phyloP scores from a whole-genome alignment of 2,888 invertebrate genomes.

The Caenorhabditis wallacei region DNA sequence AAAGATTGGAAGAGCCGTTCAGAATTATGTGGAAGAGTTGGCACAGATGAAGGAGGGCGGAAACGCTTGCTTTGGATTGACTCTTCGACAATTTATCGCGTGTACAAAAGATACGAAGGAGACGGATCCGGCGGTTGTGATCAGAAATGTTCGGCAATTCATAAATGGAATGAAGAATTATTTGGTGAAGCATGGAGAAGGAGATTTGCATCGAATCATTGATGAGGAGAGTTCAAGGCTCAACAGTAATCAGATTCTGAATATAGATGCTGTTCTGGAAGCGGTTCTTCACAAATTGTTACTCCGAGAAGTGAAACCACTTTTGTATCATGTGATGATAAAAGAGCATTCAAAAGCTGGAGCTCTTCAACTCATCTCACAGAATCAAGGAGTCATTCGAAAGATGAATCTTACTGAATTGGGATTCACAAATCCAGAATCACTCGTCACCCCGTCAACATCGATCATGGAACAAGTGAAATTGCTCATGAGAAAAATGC shows the following conservation, averaged over 20 bases:
- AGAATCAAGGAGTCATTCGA: constrained; percentile 84
- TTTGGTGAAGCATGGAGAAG: constrained; percentile 95
- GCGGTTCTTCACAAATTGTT: constrained; percentile 95
- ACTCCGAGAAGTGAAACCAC: constrained; percentile 84
- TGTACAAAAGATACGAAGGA: constrained; percentile 80
- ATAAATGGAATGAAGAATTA: constrained; percentile 99
- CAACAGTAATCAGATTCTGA: constrained; percentile 93
- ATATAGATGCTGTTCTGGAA: constrained; percentile 95
- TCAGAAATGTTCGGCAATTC: constrained; percentile 86
- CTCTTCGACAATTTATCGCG: constrained; percentile 77
- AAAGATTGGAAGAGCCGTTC: constrained; percentile 70
- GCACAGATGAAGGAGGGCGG: constrained; percentile 67
- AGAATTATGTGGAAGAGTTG: constrained; percentile 78
- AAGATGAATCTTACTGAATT: constrained; percentile 84
- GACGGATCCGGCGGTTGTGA: constrained; percentile 78
- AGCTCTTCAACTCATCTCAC: constrained; percentile 84
- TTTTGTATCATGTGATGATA: constrained; percentile 83
- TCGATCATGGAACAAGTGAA: constrained; percentile 88
- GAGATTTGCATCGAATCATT: constrained; percentile 92
- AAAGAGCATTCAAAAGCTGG: constrained; percentile 83
- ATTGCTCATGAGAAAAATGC: constrained; percentile 89
- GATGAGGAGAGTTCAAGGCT: constrained; percentile 91
- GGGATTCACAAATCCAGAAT: constrained; percentile 83
- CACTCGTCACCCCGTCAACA: constrained; percentile 54
- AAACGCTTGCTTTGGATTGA: constrained; percentile 76